Base-by-base conservation (phyloP, 2,888 invertebrate species). In the Arge pagana region DNA sequence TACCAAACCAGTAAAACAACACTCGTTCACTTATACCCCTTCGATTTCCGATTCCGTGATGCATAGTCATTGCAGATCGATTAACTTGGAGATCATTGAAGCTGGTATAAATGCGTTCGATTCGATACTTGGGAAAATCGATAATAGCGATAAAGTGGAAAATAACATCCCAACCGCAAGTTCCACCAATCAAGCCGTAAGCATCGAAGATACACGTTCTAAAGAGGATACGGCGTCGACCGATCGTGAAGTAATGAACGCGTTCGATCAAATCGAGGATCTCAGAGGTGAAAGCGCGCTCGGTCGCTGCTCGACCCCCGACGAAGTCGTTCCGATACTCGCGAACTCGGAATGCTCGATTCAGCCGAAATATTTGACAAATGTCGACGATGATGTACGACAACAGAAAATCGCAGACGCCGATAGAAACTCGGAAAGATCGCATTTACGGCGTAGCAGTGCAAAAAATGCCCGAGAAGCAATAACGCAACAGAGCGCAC, bases 331-430 rank as follows among this genome's bases (percentile, higher is more conserved):
- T 19, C n/a, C 52, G 7, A 24, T 50, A 11, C 48, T 53, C 26
- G 39, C 50, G 8, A n/a, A 37, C n/a, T 39, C 28, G 2, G 49
- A 45, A 4, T 5, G 26, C 35, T 23, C 10, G 16, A 3, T 5
- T 31, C 51, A 19, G 6, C 11, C 4, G 56, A 56, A 42, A 5
- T 37, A 1, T 19, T 30, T 1, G 1, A 4, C 1, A 54, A 49
- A 6, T 53, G 54, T 5, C 57, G 23, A 26, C 52, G 30, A 23
- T 21, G 31, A 7, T 55, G 59, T n/a, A 62, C 57, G n/a, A 56
- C 54, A 15, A 19, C 35, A 3, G 55, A 39, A 54, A 60, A 40
- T 55, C 57, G 0, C 10, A 2, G n/a, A 8, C 7, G 3, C 23
- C 13, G n/a, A 11, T 3, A 19, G 35, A 3, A 30, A 2, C 8